Conservation (phyloP, 2,888 invertebrate genomes). For the Caenorhabditis angaria region DNA sequence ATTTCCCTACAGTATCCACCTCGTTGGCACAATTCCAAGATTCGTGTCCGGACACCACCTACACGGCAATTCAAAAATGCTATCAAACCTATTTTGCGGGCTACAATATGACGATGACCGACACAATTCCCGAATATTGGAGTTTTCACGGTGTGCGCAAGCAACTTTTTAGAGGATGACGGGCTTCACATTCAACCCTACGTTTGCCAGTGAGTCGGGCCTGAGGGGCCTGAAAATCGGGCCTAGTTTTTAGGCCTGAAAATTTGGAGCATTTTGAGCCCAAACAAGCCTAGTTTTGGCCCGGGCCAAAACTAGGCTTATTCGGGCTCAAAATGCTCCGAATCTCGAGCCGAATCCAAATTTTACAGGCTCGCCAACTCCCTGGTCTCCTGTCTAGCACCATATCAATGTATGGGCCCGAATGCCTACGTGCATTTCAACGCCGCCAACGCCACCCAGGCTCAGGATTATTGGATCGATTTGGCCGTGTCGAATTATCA, state of each 20-base stretch:
- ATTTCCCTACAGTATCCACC: not conserved
- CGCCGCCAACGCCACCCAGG: slow-evolving; percentile 46
- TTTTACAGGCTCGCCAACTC: slow-evolving; percentile 43
- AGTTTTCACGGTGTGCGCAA: slow-evolving; percentile 36
- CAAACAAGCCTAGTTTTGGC: too few relatives aligned
- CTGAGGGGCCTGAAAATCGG: too few relatives aligned
- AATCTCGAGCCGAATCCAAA: not conserved
- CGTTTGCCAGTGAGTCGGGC: slow-evolving; percentile 44
- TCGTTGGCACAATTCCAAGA: slow-evolving; percentile 26
- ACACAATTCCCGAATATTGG: slow-evolving; percentile 50
- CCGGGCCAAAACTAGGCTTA: too few relatives aligned
- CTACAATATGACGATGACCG: slow-evolving; percentile 43
- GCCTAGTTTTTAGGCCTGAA: too few relatives aligned
- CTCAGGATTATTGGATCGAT: slow-evolving; percentile 51
- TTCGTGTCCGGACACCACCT: slow-evolving; percentile 23
- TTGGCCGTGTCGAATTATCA: slow-evolving; percentile 49
- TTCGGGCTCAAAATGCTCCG: too few relatives aligned
- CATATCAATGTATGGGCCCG: slow-evolving; percentile 39
- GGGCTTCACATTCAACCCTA: slow-evolving; percentile 46
- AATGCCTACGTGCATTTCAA: slow-evolving; percentile 41
- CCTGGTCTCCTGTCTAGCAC: slow-evolving; percentile 34
- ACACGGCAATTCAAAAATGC: slow-evolving; percentile 27
- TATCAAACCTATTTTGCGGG: slow-evolving; percentile 45
- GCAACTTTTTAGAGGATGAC: slow-evolving; percentile 34
- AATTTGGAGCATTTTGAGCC: too few relatives aligned